Evolutionary conservation across 2,113 vertebrate species (phyloP).

Genomic region (Chrysochloris asiatica): DNA sequence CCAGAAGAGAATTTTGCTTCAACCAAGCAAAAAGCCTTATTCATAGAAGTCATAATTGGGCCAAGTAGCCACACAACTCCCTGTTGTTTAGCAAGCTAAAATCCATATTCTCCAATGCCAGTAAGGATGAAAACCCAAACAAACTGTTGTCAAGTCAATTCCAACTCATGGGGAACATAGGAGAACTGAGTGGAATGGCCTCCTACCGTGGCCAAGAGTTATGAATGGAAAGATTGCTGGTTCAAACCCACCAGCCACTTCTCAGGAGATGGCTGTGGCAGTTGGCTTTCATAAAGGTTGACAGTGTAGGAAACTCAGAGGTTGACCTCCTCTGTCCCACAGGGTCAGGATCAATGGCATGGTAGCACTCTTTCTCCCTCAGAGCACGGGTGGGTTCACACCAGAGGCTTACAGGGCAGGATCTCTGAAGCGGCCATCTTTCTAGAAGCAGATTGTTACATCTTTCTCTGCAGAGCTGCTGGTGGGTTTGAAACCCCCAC

Average conservation of each 20-base stretch:
- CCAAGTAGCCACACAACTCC: rapidly evolving
- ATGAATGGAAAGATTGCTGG: too few species aligned
- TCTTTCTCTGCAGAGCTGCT: background rate
- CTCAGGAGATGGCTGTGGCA: background rate
- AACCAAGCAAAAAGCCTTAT: background rate
- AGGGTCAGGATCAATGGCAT: background rate
- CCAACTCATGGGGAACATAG: background rate
- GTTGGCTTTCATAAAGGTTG: background rate
- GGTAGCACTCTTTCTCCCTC: background rate
- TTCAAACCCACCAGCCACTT: background rate
- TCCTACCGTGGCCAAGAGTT: too few species aligned
- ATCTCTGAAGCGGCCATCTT: background rate
- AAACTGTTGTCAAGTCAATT: background rate
- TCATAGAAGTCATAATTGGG: background rate
- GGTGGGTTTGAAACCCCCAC: background rate
- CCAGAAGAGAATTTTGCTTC: background rate
- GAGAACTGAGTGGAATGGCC: background rate
- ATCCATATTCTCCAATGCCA: background rate
- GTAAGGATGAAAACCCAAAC: too few species aligned
- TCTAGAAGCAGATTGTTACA: background rate
- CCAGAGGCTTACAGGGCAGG: background rate
- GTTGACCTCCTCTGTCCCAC: too few species aligned
- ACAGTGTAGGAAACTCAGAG: too few species aligned
- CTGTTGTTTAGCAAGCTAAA: background rate
- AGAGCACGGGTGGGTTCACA: background rate